These are phyloP conservation scores for Passer montanus DNA, from an alignment of 2,113 vertebrate species.

Conservation along the genomic window DNA sequence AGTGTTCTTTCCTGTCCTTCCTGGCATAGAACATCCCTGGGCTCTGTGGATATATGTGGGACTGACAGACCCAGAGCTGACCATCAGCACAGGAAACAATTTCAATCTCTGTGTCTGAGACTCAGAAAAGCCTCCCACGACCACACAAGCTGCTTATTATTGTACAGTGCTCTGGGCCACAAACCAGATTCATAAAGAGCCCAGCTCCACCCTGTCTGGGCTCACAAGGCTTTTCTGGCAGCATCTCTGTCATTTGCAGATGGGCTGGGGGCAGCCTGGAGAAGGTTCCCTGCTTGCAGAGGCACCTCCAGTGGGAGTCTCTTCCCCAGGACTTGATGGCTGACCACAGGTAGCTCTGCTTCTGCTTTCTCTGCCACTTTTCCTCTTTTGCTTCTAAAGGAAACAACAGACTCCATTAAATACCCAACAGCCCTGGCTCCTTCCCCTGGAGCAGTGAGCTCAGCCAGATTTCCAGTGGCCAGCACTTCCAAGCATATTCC, in stretches of 20 bases:
- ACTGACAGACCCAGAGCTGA: background rate
- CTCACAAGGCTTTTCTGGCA: slow-evolving; percentile 26
- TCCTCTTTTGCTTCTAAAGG: background rate
- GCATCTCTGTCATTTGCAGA: background rate
- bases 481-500: background rate
- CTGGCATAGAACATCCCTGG: background rate
- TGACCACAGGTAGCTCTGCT: background rate
- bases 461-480: slow-evolving; percentile 10
- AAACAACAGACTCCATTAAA: background rate
- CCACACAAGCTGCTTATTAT: slow-evolving; percentile 57
- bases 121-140: slow-evolving; percentile 8
- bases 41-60: background rate
- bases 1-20: background rate
- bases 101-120: background rate
- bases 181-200: slow-evolving; percentile 52
- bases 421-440: background rate
- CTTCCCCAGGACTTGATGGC: fast-evolving
- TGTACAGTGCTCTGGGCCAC: slow-evolving; percentile 24
- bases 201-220: slow-evolving; percentile 52
- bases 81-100: slow-evolving; percentile 10
- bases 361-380: background rate
- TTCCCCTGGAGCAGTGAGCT: background rate
- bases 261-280: background rate
- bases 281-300: background rate
- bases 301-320: background rate